phyloP scores from a whole-genome alignment of 2,113 vertebrate genomes.

The Lathamus discolor region DNA sequence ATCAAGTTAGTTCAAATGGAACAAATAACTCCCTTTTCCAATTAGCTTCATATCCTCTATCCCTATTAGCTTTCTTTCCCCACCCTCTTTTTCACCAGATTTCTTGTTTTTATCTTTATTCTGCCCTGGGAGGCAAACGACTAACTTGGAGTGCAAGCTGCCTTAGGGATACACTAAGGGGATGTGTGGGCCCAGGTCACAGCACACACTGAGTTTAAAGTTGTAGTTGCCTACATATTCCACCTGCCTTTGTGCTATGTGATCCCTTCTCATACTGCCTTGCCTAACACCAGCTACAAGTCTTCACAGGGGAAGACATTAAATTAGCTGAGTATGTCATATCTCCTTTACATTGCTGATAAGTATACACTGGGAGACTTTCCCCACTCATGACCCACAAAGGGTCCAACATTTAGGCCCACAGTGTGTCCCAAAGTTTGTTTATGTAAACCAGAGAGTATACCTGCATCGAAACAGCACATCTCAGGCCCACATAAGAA shows the following conservation, averaged over 20 bases:
- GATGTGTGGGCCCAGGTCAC: no score
- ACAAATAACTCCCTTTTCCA: slow-evolving; percentile 42
- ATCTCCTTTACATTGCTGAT: not conserved
- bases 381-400: not conserved
- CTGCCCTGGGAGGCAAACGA: not conserved
- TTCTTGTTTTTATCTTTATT: slow-evolving; percentile 21
- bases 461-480: not conserved
- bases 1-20: slow-evolving; percentile 58
- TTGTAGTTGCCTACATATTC: not conserved
- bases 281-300: not conserved
- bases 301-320: not conserved
- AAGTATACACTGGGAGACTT: not conserved
- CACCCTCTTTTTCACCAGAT: not conserved
- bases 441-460: not conserved
- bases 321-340: no score
- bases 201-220: not conserved
- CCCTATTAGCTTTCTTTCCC: slow-evolving; percentile 7
- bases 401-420: not conserved
- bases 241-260: not conserved
- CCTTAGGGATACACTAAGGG: no score
- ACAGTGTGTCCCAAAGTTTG: not conserved
- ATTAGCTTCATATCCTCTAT: slow-evolving; percentile 36
- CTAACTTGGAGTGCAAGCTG: not conserved
- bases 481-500: not conserved
- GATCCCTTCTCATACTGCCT: not conserved